Conservation (phyloP, 2,113 vertebrate species). For the Felis catus region DNA sequence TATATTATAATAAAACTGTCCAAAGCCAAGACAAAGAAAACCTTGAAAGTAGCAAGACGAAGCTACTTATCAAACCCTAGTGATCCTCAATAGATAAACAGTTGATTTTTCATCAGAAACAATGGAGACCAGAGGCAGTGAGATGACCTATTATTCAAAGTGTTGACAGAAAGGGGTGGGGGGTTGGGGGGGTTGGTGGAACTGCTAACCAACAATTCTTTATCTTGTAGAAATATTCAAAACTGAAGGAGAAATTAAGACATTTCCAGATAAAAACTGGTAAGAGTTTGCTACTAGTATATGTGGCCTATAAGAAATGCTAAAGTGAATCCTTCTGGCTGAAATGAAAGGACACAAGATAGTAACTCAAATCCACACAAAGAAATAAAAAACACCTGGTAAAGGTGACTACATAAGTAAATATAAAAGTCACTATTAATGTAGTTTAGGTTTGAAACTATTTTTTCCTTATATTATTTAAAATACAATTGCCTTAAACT, state of each 20-base stretch:
- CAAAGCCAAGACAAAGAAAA: background rate
- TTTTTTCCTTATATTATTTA: background rate
- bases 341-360: background rate
- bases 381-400: background rate
- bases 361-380: background rate
- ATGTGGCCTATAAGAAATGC: background rate
- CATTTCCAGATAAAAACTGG: background rate
- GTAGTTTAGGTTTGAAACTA: background rate
- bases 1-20: background rate
- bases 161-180: background rate
- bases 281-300: background rate
- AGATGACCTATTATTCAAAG: background rate
- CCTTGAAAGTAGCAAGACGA: background rate
- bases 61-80: background rate
- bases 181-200: background rate
- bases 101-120: background rate
- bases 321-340: background rate
- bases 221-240: conserved; percentile 1
- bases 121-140: background rate
- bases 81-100: background rate
- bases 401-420: background rate
- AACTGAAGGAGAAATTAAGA: background rate
- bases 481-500: background rate
- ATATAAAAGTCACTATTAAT: background rate
- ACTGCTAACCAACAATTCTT: background rate